Percentiles rank a stretch among this genome's conserved stretches.
Evolutionary conservation across 2,888 invertebrate species (phyloP).

Genomic region (Ectropis crepuscularia): DNA sequence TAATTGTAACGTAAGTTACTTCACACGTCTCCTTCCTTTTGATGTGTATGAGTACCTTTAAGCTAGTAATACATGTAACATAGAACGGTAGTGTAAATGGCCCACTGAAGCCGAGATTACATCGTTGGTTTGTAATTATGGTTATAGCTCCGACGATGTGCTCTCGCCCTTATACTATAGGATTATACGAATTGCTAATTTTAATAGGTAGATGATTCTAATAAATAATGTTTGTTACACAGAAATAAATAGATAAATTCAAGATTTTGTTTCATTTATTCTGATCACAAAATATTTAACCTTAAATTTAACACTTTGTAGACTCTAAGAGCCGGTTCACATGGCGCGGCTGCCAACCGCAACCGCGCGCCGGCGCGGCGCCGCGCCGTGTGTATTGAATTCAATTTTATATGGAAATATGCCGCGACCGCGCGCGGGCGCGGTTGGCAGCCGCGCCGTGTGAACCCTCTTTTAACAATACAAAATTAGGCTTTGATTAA

Average conservation of each 20-base stretch:
- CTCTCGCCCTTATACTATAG: slow-evolving; percentile 55
- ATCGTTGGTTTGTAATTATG: slow-evolving; percentile 41
- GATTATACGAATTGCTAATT: slow-evolving; percentile 64
- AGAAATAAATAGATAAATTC: slow-evolving; percentile 74
- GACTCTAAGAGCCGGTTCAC: no score
- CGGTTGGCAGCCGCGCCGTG: no score
- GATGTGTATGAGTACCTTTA: slow-evolving; percentile 14
- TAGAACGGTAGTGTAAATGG: slow-evolving; percentile 48
- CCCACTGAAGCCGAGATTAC: slow-evolving; percentile 42
- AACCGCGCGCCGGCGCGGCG: no score
- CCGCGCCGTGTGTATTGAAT: no score
- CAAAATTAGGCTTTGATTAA: no score
- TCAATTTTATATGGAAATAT: no score
- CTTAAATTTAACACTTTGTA: not conserved
- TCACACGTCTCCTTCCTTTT: no score
- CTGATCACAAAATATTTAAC: not conserved
- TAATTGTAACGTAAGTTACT: no score
- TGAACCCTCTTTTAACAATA: no score
- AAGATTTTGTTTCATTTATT: slow-evolving; percentile 55
- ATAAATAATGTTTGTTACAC: slow-evolving; percentile 82
- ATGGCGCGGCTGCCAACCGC: no score
- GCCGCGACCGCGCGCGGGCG: no score
- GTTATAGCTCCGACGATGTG: slow-evolving; percentile 50
- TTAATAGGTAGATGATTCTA: slow-evolving; percentile 71
- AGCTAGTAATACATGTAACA: slow-evolving; percentile 30